Evolutionary conservation across 2,797 vertebrate species (phyloP), one percentile per base, ranked within the genome.

Genomic region (Pteropus rufus): DNA sequence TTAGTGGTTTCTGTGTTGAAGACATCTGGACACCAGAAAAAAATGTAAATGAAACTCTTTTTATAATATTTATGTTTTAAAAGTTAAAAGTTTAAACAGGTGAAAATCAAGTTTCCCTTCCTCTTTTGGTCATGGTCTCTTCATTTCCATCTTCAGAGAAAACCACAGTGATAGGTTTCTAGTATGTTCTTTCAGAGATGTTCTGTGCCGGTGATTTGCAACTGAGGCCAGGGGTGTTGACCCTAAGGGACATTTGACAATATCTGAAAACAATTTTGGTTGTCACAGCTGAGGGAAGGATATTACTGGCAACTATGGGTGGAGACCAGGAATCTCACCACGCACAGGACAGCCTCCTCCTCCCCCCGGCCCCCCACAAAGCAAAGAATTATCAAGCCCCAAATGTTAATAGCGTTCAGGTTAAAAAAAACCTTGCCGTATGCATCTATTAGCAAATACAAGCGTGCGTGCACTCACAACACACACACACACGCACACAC

Each of bases 401-500:
- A 36, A 52, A 69, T 5, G 23, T n/a, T 29, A 46, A 0, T 1
- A 31, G 23, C 3, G 4, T 23, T 18, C 36, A 54, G 62, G 46
- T 10, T 41, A 36, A 58, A 19, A 19, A 19, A 21, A 46, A 16
- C 15, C 44, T 36, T 19, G 44, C 1, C n/a, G 10, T 10, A 15
- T 0, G 69, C 34, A 11, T n/a, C 6, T 3, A 21, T 26, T 8
- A 46, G 62, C 41, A 54, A 69, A 76, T 7, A 36, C 10, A 44
- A 52, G 34, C 10, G 10, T 18, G 65, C 3, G 4, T 1, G 21
- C 10, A 8, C 65, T 3, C 52, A 21, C 10, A 7, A 3, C 11
- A 41, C 14, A 0, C 1, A 0, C 1, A 39, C 52, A 54, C 16
- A 10, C n/a, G 34, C 49, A 39, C 52, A 52, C 15, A 3, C 49